A percentile compares a stretch with the other conserved stretches of the same genome.
Conservation (phyloP, 2,797 vertebrate genomes). For the Diglossa cyanea region DNA sequence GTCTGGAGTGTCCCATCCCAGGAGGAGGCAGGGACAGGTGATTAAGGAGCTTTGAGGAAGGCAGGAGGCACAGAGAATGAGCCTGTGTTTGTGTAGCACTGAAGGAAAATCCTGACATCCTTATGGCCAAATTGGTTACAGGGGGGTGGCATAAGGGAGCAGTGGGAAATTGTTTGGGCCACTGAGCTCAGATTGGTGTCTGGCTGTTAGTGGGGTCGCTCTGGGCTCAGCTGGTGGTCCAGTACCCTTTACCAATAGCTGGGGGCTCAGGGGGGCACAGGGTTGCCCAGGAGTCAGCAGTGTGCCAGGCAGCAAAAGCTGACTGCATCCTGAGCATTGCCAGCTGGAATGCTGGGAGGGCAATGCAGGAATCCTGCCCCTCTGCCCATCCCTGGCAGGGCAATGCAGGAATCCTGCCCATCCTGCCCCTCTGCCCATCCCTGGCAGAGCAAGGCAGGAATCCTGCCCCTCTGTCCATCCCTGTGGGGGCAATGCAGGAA, state of each 20-base stretch:
- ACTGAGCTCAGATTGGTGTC: background rate
- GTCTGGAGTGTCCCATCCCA: background rate
- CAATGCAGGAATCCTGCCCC: background rate
- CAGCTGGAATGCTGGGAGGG: background rate
- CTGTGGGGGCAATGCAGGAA: too few species aligned
- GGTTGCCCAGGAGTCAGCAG: background rate
- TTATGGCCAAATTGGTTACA: background rate
- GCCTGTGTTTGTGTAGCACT: background rate
- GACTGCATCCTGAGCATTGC: background rate
- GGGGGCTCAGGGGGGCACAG: background rate
- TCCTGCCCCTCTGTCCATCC: too few species aligned
- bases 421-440: background rate
- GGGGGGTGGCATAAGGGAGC: background rate
- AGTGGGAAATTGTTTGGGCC: background rate
- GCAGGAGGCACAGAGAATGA: background rate
- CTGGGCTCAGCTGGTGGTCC: background rate
- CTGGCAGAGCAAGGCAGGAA: fast-evolving
- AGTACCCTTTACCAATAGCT: background rate
- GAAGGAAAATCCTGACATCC: background rate
- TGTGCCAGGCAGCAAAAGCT: too few species aligned
- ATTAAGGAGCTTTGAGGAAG: background rate
- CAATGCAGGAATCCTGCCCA: background rate
- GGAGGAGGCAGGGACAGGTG: background rate
- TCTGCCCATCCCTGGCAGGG: background rate
- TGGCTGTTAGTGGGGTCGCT: background rate